Evolutionary conservation across 2,797 vertebrate genomes (phyloP).

Genomic region (Lutjanus argentimaculatus): DNA sequence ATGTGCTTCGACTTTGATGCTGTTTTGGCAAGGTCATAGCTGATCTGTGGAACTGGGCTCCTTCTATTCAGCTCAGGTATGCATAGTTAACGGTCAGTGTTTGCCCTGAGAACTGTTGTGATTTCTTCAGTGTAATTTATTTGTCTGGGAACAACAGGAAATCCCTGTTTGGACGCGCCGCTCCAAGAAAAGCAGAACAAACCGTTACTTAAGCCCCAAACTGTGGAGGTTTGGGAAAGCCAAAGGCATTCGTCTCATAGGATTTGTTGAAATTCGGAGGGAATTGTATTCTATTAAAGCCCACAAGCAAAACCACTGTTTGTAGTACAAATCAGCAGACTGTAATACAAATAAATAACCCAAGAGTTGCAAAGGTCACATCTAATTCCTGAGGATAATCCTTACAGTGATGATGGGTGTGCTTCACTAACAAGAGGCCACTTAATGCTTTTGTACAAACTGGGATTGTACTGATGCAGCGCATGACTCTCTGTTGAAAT

Average conservation of each 20-base stretch:
- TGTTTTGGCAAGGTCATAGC: slow-evolving; percentile 39
- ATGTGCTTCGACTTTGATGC: slow-evolving; percentile 56
- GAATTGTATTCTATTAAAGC: slow-evolving; percentile 44
- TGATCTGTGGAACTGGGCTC: slow-evolving; percentile 17
- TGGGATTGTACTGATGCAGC: slow-evolving; percentile 42
- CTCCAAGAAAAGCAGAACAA: slow-evolving; percentile 73
- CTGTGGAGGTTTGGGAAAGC: slow-evolving; percentile 49
- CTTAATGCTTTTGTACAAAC: slow-evolving; percentile 59
- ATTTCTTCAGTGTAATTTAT: slow-evolving; percentile 68
- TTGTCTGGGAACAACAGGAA: slow-evolving; percentile 84
- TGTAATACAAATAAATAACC: slow-evolving; percentile 52
- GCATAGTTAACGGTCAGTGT: slow-evolving; percentile 35
- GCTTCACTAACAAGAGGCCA: slow-evolving; percentile 51
- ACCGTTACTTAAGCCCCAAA: slow-evolving; percentile 54
- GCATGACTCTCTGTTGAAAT: slow-evolving; percentile 47
- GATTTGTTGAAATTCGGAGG: slow-evolving; percentile 59
- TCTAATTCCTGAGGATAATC: slow-evolving; percentile 58
- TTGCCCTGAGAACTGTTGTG: slow-evolving; percentile 58
- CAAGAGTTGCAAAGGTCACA: slow-evolving; percentile 40
- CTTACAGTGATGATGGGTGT: slow-evolving; percentile 34
- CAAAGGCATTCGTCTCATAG: slow-evolving; percentile 51
- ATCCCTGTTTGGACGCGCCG: slow-evolving; percentile 78
- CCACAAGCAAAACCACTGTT: slow-evolving; percentile 47
- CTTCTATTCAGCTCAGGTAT: slow-evolving; percentile 49
- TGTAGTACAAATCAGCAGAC: slow-evolving; percentile 32